Evolutionary conservation across 2,113 vertebrate genomes (phyloP).

Genomic region (Rhineura floridana): DNA sequence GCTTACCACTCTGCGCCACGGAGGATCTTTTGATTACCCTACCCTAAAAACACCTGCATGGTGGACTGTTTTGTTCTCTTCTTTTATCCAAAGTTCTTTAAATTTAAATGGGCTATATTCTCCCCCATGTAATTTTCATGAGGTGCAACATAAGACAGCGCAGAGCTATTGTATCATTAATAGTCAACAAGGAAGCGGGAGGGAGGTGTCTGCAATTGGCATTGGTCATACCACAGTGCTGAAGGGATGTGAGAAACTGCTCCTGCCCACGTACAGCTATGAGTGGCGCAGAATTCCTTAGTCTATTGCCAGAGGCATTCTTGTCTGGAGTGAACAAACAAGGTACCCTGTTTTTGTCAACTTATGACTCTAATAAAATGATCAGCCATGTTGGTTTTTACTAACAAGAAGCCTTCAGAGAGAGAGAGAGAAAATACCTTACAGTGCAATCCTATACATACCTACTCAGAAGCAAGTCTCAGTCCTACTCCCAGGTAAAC

Average conservation of each 20-base stretch:
- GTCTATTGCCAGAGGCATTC: neutral
- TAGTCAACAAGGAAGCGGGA: neutral
- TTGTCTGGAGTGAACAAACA: too few relatives aligned
- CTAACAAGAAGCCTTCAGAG: too few relatives aligned
- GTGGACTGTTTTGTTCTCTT: neutral
- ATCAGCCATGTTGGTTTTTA: too few relatives aligned
- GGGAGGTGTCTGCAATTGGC: neutral
- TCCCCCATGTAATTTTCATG: neutral
- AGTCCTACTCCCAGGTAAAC: too few relatives aligned
- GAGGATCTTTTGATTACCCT: neutral
- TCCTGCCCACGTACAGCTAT: neutral
- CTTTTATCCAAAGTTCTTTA: neutral
- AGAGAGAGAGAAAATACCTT: too few relatives aligned
- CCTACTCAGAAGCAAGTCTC: too few relatives aligned
- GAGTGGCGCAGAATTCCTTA: neutral
- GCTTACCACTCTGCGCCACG: too few relatives aligned
- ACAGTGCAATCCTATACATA: too few relatives aligned
- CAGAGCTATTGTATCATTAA: neutral
- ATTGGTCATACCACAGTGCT: neutral
- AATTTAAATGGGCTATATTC: neutral
- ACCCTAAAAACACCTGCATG: neutral
- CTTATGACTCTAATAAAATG: too few relatives aligned
- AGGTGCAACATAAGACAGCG: too few relatives aligned
- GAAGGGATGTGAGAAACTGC: neutral
- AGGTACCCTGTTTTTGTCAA: too few relatives aligned